Conservation (phyloP, 2,888 invertebrate species). For the Petrolisthes cinctipes region DNA sequence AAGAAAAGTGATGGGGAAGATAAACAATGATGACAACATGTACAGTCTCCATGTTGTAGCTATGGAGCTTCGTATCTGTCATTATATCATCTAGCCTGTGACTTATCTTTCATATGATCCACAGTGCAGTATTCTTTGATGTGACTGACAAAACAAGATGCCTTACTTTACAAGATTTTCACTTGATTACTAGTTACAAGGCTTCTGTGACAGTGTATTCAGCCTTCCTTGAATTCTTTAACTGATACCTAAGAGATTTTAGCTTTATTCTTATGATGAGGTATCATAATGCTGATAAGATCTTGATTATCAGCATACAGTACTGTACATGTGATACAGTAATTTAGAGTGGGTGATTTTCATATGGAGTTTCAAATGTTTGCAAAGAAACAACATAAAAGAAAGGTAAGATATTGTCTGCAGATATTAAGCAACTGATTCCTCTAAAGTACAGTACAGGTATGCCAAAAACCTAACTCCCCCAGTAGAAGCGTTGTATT, state of each 20-base stretch:
- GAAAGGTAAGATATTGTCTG: too few species aligned
- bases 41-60: too few species aligned
- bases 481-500: too few species aligned
- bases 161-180: constrained; percentile 23
- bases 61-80: too few species aligned
- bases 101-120: background rate
- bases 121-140: background rate
- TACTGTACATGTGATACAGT: constrained; percentile 13
- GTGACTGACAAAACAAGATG: constrained; percentile 7
- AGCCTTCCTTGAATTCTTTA: background rate
- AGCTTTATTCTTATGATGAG: background rate
- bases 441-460: too few species aligned
- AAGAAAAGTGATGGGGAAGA: too few species aligned
- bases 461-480: too few species aligned
- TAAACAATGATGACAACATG: too few species aligned
- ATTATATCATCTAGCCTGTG: too few species aligned
- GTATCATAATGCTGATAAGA: too few species aligned
- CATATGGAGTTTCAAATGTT: background rate
- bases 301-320: background rate
- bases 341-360: background rate
- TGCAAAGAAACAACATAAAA: too few species aligned
- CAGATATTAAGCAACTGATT: too few species aligned
- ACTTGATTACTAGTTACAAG: background rate
- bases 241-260: background rate
- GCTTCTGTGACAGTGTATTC: background rate